Percentiles rank a stretch among this genome's conserved stretches.
Conservation (phyloP, 2,113 vertebrate genomes). For the Scolopax mira region DNA sequence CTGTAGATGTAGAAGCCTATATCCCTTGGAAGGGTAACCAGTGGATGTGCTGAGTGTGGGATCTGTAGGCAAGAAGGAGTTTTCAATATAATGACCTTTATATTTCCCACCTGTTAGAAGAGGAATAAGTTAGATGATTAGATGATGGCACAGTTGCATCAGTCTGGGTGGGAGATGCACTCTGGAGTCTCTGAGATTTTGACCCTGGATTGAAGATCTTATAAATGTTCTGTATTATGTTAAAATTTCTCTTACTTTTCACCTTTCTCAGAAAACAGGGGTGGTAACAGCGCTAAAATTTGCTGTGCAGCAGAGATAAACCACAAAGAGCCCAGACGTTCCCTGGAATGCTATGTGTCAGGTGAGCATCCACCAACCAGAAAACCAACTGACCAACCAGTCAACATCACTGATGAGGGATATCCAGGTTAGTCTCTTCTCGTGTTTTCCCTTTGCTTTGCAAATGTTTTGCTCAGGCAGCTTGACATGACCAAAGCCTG, state of each 20-base stretch:
- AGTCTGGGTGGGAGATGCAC: background rate
- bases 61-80: background rate
- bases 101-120: background rate
- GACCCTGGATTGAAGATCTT: background rate
- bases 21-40: background rate
- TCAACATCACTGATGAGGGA: rapidly evolving
- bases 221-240: background rate
- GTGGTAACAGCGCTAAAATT: rapidly evolving
- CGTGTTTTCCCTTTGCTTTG: background rate
- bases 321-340: rapidly evolving
- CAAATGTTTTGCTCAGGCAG: background rate
- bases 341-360: background rate
- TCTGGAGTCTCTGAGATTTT: background rate
- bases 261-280: background rate
- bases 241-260: background rate
- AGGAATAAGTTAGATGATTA: background rate
- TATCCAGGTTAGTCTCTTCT: background rate
- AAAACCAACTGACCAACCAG: rapidly evolving
- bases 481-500: background rate
- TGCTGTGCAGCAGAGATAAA: background rate
- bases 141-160: background rate
- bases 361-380: rapidly evolving
- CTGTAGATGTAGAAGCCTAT: background rate
- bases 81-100: background rate
- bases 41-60: background rate